Evolutionary conservation across 2,888 invertebrate genomes (phyloP), one percentile per base, ranked within the genome.

Genomic region (Eurytoma adleriae): DNA sequence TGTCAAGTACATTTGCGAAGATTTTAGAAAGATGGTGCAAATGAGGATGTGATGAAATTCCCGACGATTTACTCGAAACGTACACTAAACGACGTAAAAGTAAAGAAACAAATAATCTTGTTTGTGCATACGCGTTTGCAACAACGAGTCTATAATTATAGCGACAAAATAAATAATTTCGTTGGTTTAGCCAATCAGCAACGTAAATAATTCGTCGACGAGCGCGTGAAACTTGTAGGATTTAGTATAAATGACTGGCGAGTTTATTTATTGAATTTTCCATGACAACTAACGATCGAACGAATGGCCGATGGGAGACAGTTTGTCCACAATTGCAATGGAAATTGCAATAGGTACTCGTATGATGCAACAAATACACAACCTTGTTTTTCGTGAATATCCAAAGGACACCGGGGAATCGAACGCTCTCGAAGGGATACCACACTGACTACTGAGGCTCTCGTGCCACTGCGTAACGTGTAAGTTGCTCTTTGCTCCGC

Each of bases 321-420:
- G 40, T 27, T 20, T 56, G 40, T 64, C 2, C 24, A 16, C 5
- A 27, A 48, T 73, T 73, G 13, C 40, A 62, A 2, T 54, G 7
- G 4, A 54, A 87, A 30, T 30, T 4, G 30, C 30, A 30, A 30
- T n/a, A n/a, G n/a, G 84, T 83, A 87, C 87, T 88, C 85, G 87
- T 85, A 86, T 87, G 85, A 88, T 74, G 88, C 85, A 87, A 86
- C 84, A 82, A 76, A 13, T 40, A 71, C 83, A 84, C 85, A 83
- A 83, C 73, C 30, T 30, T 84, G 82, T 84, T 84, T 84, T 81
- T 71, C 20, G 5, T 12, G 40, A 71, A 70, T 48, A 27, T 56
- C 16, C 13, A 59, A 40, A 66, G 54, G 61, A 72, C 27, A 27
- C 59, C 20, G 57, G 3, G n/a, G 72, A n/a, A 69, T 40, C 74